These are phyloP conservation scores for Lutraria lutraria DNA, from an alignment of 2,888 invertebrate species.

Conservation along the genomic window DNA sequence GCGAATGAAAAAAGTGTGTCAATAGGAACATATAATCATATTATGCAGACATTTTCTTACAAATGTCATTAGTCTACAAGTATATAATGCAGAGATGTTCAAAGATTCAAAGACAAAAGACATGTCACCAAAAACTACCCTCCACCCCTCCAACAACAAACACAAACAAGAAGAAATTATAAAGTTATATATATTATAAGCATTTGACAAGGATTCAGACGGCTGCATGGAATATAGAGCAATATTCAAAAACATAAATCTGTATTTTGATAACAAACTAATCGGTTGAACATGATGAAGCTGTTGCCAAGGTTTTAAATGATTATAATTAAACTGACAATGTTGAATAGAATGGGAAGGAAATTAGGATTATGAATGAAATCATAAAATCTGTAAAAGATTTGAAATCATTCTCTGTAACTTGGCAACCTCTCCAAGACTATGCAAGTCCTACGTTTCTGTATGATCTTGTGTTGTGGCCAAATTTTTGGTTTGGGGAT, in stretches of 20 bases:
- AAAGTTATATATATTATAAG: neutral
- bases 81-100: neutral
- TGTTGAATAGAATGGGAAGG: neutral
- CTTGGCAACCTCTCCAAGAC: no score
- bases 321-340: neutral
- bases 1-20: neutral
- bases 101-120: neutral
- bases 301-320: neutral
- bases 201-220: neutral
- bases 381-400: neutral
- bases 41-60: neutral
- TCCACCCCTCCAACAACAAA: no score
- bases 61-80: neutral
- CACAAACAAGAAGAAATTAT: no score
- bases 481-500: no score
- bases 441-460: no score
- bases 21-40: neutral
- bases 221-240: neutral
- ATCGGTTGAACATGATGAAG: neutral
- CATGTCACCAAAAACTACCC: neutral
- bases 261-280: neutral
- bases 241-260: neutral
- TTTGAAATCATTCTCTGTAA: no score
- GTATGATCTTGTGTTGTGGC: no score
- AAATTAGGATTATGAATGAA: neutral